A percentile compares a stretch with the other conserved stretches of the same genome.
Conservation (phyloP, 30 jellyfish, hydroid and myxozoan genomes). For the Hydractinia symbiolongicarpus region DNA sequence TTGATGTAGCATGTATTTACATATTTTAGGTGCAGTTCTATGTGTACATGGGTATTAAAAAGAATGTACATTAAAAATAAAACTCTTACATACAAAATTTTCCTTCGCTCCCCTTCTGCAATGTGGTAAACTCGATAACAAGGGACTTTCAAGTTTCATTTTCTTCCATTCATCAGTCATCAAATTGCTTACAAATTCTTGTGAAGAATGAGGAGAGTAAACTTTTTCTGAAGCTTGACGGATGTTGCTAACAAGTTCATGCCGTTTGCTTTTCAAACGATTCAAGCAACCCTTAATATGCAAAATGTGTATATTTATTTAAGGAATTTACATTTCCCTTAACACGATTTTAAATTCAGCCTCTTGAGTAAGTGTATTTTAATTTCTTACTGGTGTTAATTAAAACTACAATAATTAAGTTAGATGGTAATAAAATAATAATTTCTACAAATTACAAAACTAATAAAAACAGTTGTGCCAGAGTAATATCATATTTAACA, state of each 20-base stretch:
- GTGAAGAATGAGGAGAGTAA: conserved; percentile 20
- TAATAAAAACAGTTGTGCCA: too few relatives aligned
- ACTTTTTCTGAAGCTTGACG: conserved; percentile 23
- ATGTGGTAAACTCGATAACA: conserved; percentile 17
- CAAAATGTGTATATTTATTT: not conserved
- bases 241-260: conserved; percentile 43
- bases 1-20: too few relatives aligned
- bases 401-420: too few relatives aligned
- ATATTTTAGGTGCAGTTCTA: too few relatives aligned
- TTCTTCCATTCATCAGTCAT: conserved; percentile 56
- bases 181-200: conserved; percentile 50
- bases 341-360: too few relatives aligned
- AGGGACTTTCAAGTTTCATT: conserved; percentile 45
- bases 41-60: too few relatives aligned
- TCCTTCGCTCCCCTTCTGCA: not conserved
- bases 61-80: too few relatives aligned
- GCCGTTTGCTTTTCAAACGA: conserved; percentile 48
- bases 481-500: too few relatives aligned
- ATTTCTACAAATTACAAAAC: too few relatives aligned
- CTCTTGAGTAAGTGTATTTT: too few relatives aligned
- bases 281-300: conserved; percentile 54
- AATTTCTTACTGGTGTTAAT: too few relatives aligned
- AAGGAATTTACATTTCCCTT: not conserved
- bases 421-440: too few relatives aligned
- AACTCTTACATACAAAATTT: conserved; percentile 1